Evolutionary conservation across 92 coral and sea anemone genomes (phyloP).

Genomic region (Isaurus tuberculatus): DNA sequence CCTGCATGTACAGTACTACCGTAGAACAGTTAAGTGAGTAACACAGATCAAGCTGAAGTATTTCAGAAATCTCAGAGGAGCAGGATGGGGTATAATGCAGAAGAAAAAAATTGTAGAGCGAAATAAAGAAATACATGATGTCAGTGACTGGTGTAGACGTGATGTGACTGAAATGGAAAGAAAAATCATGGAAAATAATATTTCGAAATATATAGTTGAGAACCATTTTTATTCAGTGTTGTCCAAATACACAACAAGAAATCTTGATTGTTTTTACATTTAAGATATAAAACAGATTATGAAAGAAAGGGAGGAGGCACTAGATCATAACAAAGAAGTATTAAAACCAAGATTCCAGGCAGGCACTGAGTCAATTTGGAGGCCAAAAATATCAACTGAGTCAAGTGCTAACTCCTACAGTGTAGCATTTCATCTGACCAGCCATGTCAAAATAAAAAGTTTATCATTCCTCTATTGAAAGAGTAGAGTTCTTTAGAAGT

Average conservation of each 20-base stretch:
- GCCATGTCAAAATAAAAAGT: neutral
- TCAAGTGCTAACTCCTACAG: neutral
- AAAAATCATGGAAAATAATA: constrained; percentile 41
- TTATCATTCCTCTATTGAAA: constrained; percentile 12
- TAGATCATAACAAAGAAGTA: constrained; percentile 4
- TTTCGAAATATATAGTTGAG: constrained; percentile 39
- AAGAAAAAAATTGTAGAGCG: constrained; percentile 48
- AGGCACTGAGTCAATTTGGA: constrained; percentile 32
- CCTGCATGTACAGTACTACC: constrained; percentile 28
- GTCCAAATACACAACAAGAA: constrained; percentile 36
- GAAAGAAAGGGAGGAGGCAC: constrained; percentile 32
- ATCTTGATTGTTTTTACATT: constrained; percentile 28
- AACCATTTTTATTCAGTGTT: constrained; percentile 36
- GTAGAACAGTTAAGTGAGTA: too few species aligned
- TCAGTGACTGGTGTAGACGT: constrained; percentile 63
- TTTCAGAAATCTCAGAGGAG: constrained; percentile 62
- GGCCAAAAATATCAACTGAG: neutral
- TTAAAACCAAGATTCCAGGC: constrained; percentile 34
- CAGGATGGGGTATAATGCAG: constrained; percentile 58
- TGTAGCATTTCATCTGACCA: neutral
- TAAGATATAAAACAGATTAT: constrained; percentile 23
- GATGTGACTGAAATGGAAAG: constrained; percentile 61
- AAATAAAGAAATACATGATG: constrained; percentile 44
- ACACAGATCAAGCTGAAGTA: constrained; percentile 57
- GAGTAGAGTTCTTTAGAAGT: constrained; percentile 29